These are phyloP conservation scores for Epinotia brunnichana DNA, from an alignment of 2,888 invertebrate genomes.

Conservation along the genomic window DNA sequence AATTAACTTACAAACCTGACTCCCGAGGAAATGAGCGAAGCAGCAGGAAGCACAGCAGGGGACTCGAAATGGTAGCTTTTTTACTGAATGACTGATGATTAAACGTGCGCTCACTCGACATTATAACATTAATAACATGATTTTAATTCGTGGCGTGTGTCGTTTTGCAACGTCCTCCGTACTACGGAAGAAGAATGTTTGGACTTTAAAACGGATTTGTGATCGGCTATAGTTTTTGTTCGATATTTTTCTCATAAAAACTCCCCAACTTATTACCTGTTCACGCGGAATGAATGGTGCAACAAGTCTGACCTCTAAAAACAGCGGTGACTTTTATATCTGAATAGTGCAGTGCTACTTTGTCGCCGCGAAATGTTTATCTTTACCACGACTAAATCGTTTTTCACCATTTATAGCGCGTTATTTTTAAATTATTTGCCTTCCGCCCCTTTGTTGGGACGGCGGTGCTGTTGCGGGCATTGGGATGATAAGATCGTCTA, in stretches of 20 bases:
- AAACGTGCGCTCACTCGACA: not conserved
- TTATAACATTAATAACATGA: conserved; percentile 21
- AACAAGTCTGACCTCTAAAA: conserved; percentile 63
- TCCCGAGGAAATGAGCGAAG: conserved; percentile 19
- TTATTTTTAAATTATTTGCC: conserved; percentile 60
- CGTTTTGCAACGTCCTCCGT: not conserved
- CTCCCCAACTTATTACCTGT: conserved; percentile 66
- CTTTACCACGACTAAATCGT: conserved; percentile 57
- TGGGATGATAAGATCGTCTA: conserved; percentile 57
- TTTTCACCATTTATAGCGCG: conserved; percentile 63
- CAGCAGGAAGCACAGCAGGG: conserved; percentile 33
- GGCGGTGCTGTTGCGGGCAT: conserved; percentile 30
- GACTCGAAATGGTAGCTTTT: conserved; percentile 28
- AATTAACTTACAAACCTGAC: conserved; percentile 25
- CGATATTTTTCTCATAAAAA: conserved; percentile 71
- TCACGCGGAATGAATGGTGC: conserved; percentile 67
- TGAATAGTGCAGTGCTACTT: conserved; percentile 60
- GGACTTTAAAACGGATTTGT: no score
- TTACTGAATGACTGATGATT: conserved; percentile 8
- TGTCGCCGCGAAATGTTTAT: conserved; percentile 56
- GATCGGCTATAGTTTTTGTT: conserved; percentile 59
- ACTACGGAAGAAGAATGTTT: not conserved
- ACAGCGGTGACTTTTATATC: conserved; percentile 50
- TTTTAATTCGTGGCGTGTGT: conserved; percentile 7
- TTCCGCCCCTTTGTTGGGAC: conserved; percentile 59